Evolutionary conservation across 1,140 invertebrate genomes (phyloP).

Genomic region (Magallana gigas): DNA sequence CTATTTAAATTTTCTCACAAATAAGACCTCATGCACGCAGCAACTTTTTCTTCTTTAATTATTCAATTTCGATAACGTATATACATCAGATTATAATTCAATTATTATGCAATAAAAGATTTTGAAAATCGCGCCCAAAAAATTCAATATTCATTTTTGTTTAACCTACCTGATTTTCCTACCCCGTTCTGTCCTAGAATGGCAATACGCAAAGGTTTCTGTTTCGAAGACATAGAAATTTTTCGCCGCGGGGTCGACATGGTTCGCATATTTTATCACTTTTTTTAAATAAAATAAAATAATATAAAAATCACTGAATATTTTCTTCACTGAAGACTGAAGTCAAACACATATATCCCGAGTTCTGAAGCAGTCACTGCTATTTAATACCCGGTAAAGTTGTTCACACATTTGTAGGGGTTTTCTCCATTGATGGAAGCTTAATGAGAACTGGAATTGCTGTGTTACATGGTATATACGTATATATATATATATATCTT

Average conservation of each 20-base stretch:
- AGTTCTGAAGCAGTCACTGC: neutral
- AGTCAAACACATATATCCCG: neutral
- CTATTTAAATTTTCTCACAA: no score
- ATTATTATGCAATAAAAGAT: no score
- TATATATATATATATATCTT: no score
- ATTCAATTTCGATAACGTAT: no score
- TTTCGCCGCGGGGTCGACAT: conserved; percentile 58
- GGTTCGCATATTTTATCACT: conserved; percentile 48
- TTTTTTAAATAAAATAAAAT: neutral
- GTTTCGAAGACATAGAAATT: conserved; percentile 60
- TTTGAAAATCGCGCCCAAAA: no score
- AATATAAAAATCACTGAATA: neutral
- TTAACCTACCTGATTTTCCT: conserved; percentile 66
- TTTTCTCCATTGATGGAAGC: neutral
- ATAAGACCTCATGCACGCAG: no score
- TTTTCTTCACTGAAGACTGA: neutral
- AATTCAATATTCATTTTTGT: no score
- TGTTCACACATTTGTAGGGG: neutral
- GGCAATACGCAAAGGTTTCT: conserved; percentile 62
- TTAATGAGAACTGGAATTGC: neutral
- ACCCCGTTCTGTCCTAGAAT: conserved; percentile 69
- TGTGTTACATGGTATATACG: no score
- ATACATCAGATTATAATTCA: no score
- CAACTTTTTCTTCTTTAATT: no score
- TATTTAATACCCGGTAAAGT: neutral